These are phyloP conservation scores for Sphyrna mokarran DNA, from an alignment of 2,113 vertebrate species.

Conservation along the genomic window DNA sequence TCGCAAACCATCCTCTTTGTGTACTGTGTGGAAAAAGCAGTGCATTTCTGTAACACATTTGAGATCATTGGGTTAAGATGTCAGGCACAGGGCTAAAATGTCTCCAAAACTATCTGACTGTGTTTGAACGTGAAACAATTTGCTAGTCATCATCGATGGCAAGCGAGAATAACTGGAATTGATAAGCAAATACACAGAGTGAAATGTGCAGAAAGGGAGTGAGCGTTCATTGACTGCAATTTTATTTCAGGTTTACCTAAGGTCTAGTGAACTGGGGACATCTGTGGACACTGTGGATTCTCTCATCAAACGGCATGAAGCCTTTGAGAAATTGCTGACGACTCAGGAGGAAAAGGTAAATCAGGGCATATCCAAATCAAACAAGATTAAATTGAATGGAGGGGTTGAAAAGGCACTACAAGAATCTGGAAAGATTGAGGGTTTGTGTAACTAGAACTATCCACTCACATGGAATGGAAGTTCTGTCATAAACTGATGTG, in stretches of 20 bases:
- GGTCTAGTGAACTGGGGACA: constrained; percentile 62
- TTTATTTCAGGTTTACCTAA: constrained; percentile 63
- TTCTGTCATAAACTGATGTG: neutral
- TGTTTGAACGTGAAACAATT: too few relatives aligned
- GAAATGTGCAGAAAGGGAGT: neutral
- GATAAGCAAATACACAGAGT: neutral
- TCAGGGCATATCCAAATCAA: neutral
- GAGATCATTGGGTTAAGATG: neutral
- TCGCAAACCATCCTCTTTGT: neutral
- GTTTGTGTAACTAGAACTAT: neutral
- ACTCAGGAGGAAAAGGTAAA: constrained; percentile 81
- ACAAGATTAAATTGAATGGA: neutral
- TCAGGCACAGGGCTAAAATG: neutral
- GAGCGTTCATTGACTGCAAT: neutral
- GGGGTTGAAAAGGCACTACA: too few relatives aligned
- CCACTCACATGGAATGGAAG: neutral
- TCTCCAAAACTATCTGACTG: neutral
- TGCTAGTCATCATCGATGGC: neutral
- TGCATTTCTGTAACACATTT: neutral
- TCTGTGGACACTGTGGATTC: constrained; percentile 70
- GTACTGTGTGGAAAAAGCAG: neutral
- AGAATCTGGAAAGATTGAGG: neutral
- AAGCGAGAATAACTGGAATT: neutral
- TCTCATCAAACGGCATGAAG: constrained; percentile 69
- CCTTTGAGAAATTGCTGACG: constrained; percentile 76